A percentile compares a stretch with the other conserved stretches of the same genome.
These are phyloP conservation scores for Ecdyonurus torrentis DNA, from an alignment of 2,888 invertebrate genomes.

Conservation along the genomic window DNA sequence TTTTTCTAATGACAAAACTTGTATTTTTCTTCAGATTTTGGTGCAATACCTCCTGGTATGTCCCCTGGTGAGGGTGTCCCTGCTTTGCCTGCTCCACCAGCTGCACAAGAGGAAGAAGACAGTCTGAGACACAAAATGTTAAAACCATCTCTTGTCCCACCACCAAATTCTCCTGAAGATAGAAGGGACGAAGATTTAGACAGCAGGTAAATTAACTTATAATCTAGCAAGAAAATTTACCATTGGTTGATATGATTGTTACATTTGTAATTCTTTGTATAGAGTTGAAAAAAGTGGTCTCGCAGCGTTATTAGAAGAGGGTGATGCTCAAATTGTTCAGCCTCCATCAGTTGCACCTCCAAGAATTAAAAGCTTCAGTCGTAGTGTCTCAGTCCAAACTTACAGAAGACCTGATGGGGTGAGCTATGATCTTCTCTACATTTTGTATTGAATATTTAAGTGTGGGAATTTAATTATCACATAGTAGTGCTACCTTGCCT, in stretches of 20 bases:
- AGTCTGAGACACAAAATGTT: neutral
- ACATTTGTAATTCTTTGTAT: too few species aligned
- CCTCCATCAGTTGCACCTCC: neutral
- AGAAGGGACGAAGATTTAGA: neutral
- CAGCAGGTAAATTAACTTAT: too few species aligned
- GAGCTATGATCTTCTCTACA: too few species aligned
- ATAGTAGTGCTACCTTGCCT: too few species aligned
- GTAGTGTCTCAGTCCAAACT: neutral
- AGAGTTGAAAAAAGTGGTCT: neutral
- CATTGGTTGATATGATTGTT: too few species aligned
- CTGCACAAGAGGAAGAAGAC: neutral
- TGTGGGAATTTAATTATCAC: too few species aligned
- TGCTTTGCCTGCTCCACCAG: neutral
- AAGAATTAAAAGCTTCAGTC: neutral
- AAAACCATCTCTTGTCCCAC: neutral
- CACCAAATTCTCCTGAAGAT: neutral
- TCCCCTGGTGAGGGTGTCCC: neutral
- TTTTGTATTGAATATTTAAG: too few species aligned
- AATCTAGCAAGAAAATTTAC: too few species aligned
- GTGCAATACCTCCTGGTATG: neutral
- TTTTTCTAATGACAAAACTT: neutral
- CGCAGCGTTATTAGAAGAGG: neutral
- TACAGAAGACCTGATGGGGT: neutral
- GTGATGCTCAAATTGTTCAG: neutral
- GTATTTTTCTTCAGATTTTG: neutral